Evolutionary conservation across 2,888 invertebrate genomes (phyloP).

Genomic region (Aleiodes testaceus): DNA sequence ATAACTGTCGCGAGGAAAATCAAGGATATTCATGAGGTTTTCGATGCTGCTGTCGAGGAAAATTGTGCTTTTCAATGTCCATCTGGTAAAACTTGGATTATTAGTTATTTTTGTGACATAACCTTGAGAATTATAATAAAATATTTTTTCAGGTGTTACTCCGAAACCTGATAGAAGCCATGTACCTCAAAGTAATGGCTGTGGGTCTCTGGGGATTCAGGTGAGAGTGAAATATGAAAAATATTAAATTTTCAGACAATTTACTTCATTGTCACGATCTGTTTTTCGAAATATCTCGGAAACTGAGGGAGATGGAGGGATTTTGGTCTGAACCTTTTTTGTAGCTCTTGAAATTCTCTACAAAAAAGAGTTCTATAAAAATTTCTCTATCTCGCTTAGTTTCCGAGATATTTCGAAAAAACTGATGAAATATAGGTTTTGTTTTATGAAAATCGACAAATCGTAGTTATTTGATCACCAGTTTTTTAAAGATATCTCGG

Average conservation of each 20-base stretch:
- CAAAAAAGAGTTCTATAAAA: no score
- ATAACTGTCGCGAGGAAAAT: slow-evolving; percentile 84
- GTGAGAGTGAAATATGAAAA: slow-evolving; percentile 59
- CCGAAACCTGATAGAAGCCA: slow-evolving; percentile 84
- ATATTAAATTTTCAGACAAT: slow-evolving; percentile 6
- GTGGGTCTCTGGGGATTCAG: slow-evolving; percentile 87
- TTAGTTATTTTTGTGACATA: slow-evolving; percentile 23
- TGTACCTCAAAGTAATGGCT: slow-evolving; percentile 85
- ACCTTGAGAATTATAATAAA: slow-evolving; percentile 22
- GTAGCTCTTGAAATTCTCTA: no score
- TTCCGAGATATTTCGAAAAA: no score
- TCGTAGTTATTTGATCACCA: no score
- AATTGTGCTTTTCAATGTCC: slow-evolving; percentile 86
- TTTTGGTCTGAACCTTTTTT: no score
- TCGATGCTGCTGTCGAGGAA: slow-evolving; percentile 90
- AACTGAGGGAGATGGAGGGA: no score
- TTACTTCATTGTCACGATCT: no score
- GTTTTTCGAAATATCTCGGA: no score
- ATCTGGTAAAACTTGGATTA: slow-evolving; percentile 78
- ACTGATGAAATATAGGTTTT: no score
- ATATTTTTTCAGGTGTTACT: slow-evolving; percentile 75
- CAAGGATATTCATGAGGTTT: slow-evolving; percentile 84
- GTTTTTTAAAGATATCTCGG: no score
- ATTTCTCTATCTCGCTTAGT: no score
- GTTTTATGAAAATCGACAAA: no score